These are phyloP conservation scores for Tautogolabrus adspersus DNA, from an alignment of 2,113 vertebrate species.

Conservation along the genomic window DNA sequence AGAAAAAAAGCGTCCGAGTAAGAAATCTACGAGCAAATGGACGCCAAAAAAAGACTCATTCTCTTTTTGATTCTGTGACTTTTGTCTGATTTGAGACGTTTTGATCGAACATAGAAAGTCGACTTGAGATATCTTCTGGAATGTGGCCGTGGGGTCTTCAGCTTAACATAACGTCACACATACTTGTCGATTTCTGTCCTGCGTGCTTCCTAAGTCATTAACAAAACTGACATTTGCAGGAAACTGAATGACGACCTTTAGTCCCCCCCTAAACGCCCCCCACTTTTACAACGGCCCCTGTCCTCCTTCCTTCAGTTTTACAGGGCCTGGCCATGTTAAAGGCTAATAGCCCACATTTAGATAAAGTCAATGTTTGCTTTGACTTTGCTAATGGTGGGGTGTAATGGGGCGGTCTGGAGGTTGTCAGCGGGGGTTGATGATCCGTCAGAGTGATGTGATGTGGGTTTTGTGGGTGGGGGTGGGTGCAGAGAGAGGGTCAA, in stretches of 20 bases:
- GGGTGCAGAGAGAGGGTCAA: constrained; percentile 24
- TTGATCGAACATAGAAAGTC: too few species aligned
- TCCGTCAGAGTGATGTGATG: constrained; percentile 19
- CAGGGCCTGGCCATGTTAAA: constrained; percentile 63
- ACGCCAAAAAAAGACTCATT: too few species aligned
- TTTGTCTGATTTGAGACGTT: not conserved
- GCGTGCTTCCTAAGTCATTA: constrained; percentile 11
- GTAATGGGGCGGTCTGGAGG: constrained; percentile 62
- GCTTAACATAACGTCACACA: not conserved
- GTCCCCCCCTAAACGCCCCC: not conserved
- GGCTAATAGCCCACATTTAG: constrained; percentile 74
- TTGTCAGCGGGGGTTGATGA: constrained; percentile 50
- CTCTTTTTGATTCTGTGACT: not conserved
- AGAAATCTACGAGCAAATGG: not conserved
- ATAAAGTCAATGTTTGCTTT: constrained; percentile 79
- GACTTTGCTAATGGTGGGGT: constrained; percentile 63
- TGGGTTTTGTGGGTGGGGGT: constrained; percentile 37
- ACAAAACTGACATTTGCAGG: constrained; percentile 21
- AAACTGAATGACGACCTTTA: not conserved
- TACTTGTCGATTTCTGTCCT: not conserved
- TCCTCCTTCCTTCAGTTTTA: constrained; percentile 54
- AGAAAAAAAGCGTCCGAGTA: not conserved
- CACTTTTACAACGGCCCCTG: not conserved
- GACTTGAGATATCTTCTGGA: too few species aligned
- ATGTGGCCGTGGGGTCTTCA: not conserved